A percentile compares a stretch with the other conserved stretches of the same genome.
phyloP scores from a whole-genome alignment of 37 sponge, comb jelly and placozoan genomes.

The Mnemiopsis leidyi region DNA sequence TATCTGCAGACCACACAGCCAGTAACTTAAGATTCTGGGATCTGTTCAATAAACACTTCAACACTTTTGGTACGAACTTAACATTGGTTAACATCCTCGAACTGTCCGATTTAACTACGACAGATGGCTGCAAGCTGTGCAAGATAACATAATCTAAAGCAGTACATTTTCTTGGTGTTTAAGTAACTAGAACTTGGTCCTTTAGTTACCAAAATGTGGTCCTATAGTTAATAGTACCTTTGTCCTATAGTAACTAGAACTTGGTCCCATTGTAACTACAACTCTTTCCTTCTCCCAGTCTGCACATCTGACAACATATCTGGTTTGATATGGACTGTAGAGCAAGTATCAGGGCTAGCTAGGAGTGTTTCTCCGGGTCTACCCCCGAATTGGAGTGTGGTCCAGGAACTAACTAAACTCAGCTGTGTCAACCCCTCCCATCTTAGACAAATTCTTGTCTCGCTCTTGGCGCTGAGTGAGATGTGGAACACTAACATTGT shows the following conservation, averaged over 20 bases:
- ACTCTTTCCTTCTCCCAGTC: not conserved
- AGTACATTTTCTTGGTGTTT: no score
- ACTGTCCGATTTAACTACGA: no score
- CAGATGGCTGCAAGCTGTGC: no score
- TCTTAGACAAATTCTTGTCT: not conserved
- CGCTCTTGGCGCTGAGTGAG: not conserved
- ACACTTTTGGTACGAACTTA: not conserved
- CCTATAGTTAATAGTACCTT: no score
- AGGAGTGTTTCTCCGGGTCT: not conserved
- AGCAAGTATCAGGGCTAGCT: not conserved
- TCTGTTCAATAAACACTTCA: not conserved
- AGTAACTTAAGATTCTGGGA: not conserved
- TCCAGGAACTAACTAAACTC: slow-evolving; percentile 16
- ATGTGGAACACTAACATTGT: not conserved
- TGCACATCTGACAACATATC: not conserved
- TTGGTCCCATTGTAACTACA: not conserved
- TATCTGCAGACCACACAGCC: not conserved
- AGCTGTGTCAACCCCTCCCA: not conserved
- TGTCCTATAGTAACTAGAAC: no score
- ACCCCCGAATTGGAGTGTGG: not conserved
- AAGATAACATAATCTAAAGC: no score
- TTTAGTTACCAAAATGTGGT: no score
- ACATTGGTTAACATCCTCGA: no score
- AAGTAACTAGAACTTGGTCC: no score
- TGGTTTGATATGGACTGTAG: not conserved